These are phyloP conservation scores for Hirtodrosophila confusa DNA, from an alignment of 2,888 invertebrate species.

Conservation along the genomic window DNA sequence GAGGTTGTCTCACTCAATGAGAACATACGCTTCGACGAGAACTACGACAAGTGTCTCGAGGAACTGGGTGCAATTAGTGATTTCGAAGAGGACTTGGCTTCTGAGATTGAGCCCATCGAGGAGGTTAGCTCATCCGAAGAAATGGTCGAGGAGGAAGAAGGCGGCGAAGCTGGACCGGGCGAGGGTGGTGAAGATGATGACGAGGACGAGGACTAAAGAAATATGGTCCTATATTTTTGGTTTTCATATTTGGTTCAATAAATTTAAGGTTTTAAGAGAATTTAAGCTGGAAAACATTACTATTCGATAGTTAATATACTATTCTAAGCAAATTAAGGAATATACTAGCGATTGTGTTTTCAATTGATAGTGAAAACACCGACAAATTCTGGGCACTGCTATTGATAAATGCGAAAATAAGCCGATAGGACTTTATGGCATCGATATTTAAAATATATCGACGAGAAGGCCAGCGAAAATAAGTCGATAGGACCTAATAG, in stretches of 20 bases:
- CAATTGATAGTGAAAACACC: no score
- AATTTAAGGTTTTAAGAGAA: constrained; percentile 3
- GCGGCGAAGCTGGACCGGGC: constrained; percentile 55
- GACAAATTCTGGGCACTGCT: no score
- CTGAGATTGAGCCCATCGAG: constrained; percentile 68
- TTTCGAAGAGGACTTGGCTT: constrained; percentile 75
- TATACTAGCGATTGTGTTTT: no score
- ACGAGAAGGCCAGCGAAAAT: no score
- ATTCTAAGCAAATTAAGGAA: no score
- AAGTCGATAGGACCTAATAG: no score
- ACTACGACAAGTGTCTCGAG: constrained; percentile 70
- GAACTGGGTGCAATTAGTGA: constrained; percentile 75
- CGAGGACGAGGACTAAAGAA: constrained; percentile 43
- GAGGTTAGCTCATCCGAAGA: constrained; percentile 70
- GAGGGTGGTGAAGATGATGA: constrained; percentile 56
- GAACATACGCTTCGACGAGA: constrained; percentile 75
- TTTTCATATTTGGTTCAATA: constrained; percentile 10
- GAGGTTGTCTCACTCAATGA: constrained; percentile 76
- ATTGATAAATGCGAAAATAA: no score
- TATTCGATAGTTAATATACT: no score
- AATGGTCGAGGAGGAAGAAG: constrained; percentile 70
- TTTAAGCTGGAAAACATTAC: no score
- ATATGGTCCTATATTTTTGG: neutral
- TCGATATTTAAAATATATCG: no score
- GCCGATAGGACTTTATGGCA: no score